A percentile compares a stretch with the other conserved stretches of the same genome.
These are phyloP conservation scores for Alouatta palliata DNA, from an alignment of 2,113 vertebrate genomes.

Conservation along the genomic window DNA sequence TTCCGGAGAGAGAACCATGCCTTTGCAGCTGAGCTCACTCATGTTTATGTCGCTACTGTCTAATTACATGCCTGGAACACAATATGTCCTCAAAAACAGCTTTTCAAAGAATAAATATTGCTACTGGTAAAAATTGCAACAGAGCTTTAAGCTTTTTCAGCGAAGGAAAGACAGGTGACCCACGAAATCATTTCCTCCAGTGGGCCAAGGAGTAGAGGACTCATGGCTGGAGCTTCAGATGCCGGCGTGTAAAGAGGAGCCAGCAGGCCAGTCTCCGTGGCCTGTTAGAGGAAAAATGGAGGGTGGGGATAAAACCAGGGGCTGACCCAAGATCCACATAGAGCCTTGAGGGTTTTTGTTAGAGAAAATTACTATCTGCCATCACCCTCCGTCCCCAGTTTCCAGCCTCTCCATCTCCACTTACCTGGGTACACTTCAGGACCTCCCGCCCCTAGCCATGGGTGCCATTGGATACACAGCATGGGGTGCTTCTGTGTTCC, in stretches of 20 bases:
- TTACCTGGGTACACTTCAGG: neutral
- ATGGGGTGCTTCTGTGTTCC: neutral
- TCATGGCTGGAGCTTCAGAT: neutral
- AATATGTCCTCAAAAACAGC: neutral
- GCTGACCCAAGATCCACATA: neutral
- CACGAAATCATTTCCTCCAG: neutral
- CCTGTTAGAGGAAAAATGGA: neutral
- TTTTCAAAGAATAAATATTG: neutral
- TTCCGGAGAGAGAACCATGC: neutral
- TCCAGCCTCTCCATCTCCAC: too few species aligned
- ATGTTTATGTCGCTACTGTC: neutral
- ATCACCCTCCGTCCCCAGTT: neutral
- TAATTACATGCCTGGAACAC: neutral
- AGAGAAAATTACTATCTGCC: neutral
- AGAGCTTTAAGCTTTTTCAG: neutral
- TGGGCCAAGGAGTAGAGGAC: neutral
- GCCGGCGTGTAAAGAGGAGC: neutral
- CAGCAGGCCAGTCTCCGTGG: fast-evolving
- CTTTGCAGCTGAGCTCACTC: neutral
- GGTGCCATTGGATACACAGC: too few species aligned
- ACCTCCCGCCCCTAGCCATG: neutral
- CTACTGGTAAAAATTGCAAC: neutral
- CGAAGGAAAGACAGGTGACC: neutral
- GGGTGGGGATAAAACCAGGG: neutral
- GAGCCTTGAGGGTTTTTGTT: neutral